phyloP scores from a whole-genome alignment of 2,888 invertebrate genomes.

The Dioctria rufipes region DNA sequence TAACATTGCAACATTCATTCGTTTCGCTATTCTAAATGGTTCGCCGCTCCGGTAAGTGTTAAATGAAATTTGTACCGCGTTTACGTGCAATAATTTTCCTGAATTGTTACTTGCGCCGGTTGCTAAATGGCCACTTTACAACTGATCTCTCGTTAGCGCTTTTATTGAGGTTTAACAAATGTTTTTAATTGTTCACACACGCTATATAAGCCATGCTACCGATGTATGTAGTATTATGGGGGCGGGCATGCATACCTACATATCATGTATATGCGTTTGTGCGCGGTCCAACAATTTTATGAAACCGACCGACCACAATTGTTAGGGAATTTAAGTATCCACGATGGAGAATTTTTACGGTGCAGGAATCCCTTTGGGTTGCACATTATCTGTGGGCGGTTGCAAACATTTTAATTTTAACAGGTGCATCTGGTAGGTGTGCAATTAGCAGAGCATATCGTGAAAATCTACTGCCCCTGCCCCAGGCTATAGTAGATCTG shows the following conservation, averaged over 20 bases:
- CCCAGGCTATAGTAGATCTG: background rate
- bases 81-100: slow-evolving; percentile 44
- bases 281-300: background rate
- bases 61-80: slow-evolving; percentile 50
- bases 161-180: slow-evolving; percentile 42
- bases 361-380: background rate
- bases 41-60: slow-evolving; percentile 36
- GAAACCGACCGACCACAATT: background rate
- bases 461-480: background rate
- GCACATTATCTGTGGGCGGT: slow-evolving; percentile 1
- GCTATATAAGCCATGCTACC: background rate
- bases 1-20: slow-evolving; percentile 45
- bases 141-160: slow-evolving; percentile 33
- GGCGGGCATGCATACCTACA: background rate
- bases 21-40: slow-evolving; percentile 40
- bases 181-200: slow-evolving; percentile 46
- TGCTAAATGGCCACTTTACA: slow-evolving; percentile 30
- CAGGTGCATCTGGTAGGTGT: slow-evolving; percentile 30
- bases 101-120: slow-evolving; percentile 15
- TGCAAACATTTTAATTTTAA: slow-evolving; percentile 13
- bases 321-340: background rate
- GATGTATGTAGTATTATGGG: background rate
- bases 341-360: background rate
- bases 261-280: background rate
- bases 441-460: slow-evolving; percentile 32